Evolutionary conservation across 2,113 vertebrate genomes (phyloP).

Genomic region (Euleptes europaea): DNA sequence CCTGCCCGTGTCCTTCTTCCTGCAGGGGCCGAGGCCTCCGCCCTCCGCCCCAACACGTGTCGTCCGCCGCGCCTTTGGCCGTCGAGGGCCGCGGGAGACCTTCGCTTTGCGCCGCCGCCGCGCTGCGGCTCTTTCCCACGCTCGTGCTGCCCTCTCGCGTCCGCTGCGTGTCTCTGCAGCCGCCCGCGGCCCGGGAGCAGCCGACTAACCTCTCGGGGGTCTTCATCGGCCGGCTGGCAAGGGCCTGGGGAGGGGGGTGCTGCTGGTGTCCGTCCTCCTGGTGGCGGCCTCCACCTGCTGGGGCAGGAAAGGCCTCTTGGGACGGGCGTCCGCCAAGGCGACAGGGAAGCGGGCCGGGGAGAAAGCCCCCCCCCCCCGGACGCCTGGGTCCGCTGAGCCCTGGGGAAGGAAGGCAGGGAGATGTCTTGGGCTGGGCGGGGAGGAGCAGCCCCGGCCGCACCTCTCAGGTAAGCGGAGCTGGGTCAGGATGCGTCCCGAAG

Average conservation of each 20-base stretch:
- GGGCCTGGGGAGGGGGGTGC: slow-evolving; percentile 70
- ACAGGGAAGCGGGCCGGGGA: not conserved
- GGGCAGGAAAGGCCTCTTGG: slow-evolving; percentile 12
- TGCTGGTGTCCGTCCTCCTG: slow-evolving; percentile 71
- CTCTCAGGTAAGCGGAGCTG: not conserved
- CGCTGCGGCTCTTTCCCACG: slow-evolving; percentile 61
- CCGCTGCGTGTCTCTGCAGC: slow-evolving; percentile 61
- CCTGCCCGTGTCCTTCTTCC: no score
- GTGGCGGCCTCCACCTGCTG: slow-evolving; percentile 67
- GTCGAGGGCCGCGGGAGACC: slow-evolving; percentile 50
- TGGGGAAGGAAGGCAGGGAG: not conserved
- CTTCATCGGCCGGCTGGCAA: slow-evolving; percentile 66
- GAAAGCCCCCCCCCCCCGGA: no score
- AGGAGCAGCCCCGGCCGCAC: not conserved
- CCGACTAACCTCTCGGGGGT: slow-evolving; percentile 57
- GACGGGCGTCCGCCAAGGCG: not conserved
- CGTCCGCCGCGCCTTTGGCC: no score
- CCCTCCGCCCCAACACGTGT: no score
- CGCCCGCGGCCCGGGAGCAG: slow-evolving; percentile 41
- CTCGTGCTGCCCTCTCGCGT: slow-evolving; percentile 69
- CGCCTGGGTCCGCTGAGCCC: not conserved
- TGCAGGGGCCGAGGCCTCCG: no score
- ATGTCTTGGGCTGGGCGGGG: not conserved
- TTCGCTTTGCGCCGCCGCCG: slow-evolving; percentile 45
- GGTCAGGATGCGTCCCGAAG: no score